Evolutionary conservation across 2,113 vertebrate genomes (phyloP).

Genomic region (Scytalopus superciliaris): DNA sequence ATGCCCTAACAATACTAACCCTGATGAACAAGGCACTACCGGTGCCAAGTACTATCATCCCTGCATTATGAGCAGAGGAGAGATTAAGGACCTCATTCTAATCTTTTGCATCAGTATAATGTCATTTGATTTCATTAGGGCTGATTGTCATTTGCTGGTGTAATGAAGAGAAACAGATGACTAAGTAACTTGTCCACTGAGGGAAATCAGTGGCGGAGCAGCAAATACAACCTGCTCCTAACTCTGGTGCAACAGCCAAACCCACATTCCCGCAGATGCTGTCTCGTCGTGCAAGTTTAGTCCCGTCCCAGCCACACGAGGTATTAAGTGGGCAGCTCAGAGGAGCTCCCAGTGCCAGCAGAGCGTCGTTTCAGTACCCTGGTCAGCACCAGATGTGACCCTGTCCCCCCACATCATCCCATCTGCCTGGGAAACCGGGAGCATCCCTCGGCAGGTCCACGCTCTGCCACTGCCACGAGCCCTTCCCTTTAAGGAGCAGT

Average conservation of each 20-base stretch:
- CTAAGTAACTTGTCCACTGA: not conserved
- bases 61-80: not conserved
- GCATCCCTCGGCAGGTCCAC: not conserved
- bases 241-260: not conserved
- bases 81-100: not conserved
- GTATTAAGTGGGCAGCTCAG: not conserved
- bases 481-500: not conserved
- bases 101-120: not conserved
- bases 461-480: not conserved
- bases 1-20: not conserved
- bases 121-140: constrained; percentile 34
- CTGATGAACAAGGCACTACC: not conserved
- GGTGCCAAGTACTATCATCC: not conserved
- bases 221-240: not conserved
- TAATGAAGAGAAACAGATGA: constrained; percentile 16
- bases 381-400: not conserved
- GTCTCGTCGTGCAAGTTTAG: not conserved
- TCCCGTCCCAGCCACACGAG: not conserved
- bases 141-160: constrained; percentile 1
- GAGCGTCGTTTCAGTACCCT: not conserved
- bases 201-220: not conserved
- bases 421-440: not conserved
- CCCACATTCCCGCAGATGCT: accelerated
- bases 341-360: accelerated
- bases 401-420: not conserved